A percentile compares a stretch with the other conserved stretches of the same genome.
phyloP scores from a whole-genome alignment of 2,113 vertebrate genomes.

The Thymallus thymallus region DNA sequence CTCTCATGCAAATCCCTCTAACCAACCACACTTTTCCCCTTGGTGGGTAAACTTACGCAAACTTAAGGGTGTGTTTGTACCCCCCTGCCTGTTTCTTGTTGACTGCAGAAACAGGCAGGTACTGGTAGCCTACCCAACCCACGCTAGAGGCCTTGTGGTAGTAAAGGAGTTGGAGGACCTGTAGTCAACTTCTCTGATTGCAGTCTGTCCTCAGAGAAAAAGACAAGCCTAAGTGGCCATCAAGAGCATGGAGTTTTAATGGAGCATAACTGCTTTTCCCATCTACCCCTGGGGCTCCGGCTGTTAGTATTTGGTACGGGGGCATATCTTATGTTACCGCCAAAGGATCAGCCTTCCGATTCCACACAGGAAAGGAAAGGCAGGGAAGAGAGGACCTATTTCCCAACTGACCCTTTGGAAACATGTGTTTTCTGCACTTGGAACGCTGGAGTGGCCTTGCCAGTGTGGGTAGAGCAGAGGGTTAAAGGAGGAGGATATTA shows the following conservation, averaged over 20 bases:
- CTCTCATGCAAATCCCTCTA: too few relatives aligned
- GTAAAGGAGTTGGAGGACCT: conserved; percentile 7
- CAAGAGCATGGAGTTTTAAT: not conserved
- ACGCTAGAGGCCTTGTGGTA: not conserved
- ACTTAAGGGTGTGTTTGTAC: too few relatives aligned
- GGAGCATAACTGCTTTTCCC: conserved; percentile 16
- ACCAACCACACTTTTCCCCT: too few relatives aligned
- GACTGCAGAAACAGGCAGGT: not conserved
- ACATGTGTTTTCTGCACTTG: conserved; percentile 4
- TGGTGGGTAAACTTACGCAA: too few relatives aligned
- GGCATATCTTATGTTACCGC: too few relatives aligned
- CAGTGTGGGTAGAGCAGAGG: not conserved
- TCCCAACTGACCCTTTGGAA: conserved; percentile 1
- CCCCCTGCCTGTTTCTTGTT: too few relatives aligned
- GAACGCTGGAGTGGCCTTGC: not conserved
- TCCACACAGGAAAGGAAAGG: not conserved
- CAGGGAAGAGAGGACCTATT: not conserved
- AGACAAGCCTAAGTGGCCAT: not conserved
- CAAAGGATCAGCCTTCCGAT: conserved; percentile 1
- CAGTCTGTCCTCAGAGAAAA: not conserved
- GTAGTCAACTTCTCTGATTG: not conserved
- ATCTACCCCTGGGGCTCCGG: not conserved
- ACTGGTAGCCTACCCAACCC: not conserved
- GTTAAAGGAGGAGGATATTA: not conserved
- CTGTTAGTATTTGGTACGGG: not conserved